Conservation (phyloP, 2,113 vertebrate species). For the Rhea pennata region DNA sequence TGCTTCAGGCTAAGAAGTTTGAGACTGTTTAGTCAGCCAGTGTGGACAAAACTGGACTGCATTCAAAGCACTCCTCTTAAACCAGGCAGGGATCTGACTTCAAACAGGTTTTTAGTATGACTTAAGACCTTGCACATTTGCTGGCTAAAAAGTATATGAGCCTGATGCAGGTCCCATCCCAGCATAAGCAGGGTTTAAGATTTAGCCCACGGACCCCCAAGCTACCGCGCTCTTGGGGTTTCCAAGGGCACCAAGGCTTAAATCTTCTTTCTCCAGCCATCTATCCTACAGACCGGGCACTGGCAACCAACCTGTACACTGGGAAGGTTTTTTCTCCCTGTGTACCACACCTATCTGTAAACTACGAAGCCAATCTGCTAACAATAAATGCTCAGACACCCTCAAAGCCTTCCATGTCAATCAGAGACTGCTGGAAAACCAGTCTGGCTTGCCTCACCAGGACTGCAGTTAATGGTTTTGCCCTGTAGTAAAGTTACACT, state of each 20-base stretch:
- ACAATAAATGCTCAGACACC: not conserved
- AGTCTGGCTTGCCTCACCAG: not conserved
- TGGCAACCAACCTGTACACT: not conserved
- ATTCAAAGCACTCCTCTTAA: not conserved
- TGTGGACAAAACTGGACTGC: not conserved
- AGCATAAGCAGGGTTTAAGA: not conserved
- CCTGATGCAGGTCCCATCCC: not conserved
- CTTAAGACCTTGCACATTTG: not conserved
- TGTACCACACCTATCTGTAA: not conserved
- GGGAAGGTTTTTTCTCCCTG: not conserved
- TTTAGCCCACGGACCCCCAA: not conserved
- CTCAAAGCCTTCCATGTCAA: not conserved
- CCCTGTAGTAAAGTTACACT: not conserved
- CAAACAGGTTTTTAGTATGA: not conserved
- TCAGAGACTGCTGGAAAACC: not conserved
- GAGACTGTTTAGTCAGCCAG: not conserved
- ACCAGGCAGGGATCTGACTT: not conserved
- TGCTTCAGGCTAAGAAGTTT: not conserved
- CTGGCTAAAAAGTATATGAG: not conserved
- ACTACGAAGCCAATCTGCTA: not conserved
- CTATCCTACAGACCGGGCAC: not conserved
- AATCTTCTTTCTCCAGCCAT: not conserved
- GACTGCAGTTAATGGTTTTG: not conserved
- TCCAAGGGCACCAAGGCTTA: fast-evolving
- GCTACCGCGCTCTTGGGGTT: not conserved